Evolutionary conservation across 2,888 invertebrate species (phyloP), one percentile per base, ranked within the genome.

Genomic region (Leucophenga maculata): DNA sequence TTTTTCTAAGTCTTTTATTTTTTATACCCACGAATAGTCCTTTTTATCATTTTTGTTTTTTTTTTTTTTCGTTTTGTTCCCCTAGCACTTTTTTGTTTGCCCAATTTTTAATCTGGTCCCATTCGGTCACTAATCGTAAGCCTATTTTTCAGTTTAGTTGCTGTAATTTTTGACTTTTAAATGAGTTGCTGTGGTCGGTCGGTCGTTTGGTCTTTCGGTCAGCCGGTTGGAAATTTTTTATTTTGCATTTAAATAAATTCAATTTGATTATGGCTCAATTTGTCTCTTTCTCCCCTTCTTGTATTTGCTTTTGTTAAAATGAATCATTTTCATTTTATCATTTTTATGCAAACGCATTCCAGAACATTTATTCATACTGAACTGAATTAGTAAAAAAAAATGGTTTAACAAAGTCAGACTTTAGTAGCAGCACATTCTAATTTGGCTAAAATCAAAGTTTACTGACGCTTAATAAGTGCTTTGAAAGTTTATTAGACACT

Each of bases 121-220:
- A 6, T 32, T 59, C 18, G 18, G 55, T 18, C 59, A 59, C 59
- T 59, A 59, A 59, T 59, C 59, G 59, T 59, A 46, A 44, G 70
- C 68, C 70, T 54, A 70, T 73, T 73, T 70, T 74, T 66, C 48
- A 57, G 59, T 39, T 44, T 66, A 65, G 32, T 59, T 59, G 32
- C 32, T 72, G 67, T 74, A 73, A 77, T 78, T 75, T 71, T 72
- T 75, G 79, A 75, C 82, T 77, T 73, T 69, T 75, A 82, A 79
- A 82, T 77, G 80, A 80, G 82, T 77, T 82, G 72, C 71, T 75
- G 79, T 73, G 80, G 79, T 82, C 75, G 76, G 75, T 74, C 32
- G 26, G 32, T n/a, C n/a, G n/a, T n/a, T n/a, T n/a, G n/a, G n/a
- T n/a, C n/a, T n/a, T n/a, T 59, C 31, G n/a, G 59, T 80, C 76